Evolutionary conservation across 2,113 vertebrate genomes (phyloP).

Genomic region (Psilopogon haemacephalus): DNA sequence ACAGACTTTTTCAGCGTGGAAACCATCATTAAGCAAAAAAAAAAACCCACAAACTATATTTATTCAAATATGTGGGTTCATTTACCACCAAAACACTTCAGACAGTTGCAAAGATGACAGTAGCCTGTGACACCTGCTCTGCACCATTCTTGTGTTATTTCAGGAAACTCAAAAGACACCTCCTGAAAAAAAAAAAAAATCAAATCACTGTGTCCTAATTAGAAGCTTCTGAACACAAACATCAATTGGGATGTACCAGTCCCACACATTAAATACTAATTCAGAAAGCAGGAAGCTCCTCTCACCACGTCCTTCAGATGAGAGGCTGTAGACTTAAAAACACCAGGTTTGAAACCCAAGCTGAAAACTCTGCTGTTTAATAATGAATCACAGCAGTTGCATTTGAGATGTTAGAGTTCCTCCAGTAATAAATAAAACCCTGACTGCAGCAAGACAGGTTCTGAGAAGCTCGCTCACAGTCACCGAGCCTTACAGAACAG

Average conservation of each 20-base stretch:
- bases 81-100: slow-evolving; percentile 46
- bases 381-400: slow-evolving; percentile 14
- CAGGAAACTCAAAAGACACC: slow-evolving; percentile 22
- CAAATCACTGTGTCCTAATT: slow-evolving; percentile 62
- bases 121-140: neutral
- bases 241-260: neutral
- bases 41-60: neutral
- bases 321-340: slow-evolving; percentile 19
- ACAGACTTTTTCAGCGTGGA: slow-evolving; percentile 52
- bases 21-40: slow-evolving; percentile 65
- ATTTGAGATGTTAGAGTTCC: neutral
- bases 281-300: slow-evolving; percentile 39
- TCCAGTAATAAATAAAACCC: slow-evolving; percentile 5
- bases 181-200: neutral
- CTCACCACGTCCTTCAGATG: neutral
- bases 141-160: slow-evolving; percentile 19
- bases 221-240: slow-evolving; percentile 52
- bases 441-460: neutral
- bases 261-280: neutral
- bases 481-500: neutral
- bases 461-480: neutral
- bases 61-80: slow-evolving; percentile 68
- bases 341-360: slow-evolving; percentile 5
- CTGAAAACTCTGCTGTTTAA: slow-evolving; percentile 26
- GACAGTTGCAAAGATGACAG: slow-evolving; percentile 46